A percentile compares a stretch with the other conserved stretches of the same genome.
Evolutionary conservation across 1,140 invertebrate species (phyloP).

Genomic region (Sarcophaga peregrina): DNA sequence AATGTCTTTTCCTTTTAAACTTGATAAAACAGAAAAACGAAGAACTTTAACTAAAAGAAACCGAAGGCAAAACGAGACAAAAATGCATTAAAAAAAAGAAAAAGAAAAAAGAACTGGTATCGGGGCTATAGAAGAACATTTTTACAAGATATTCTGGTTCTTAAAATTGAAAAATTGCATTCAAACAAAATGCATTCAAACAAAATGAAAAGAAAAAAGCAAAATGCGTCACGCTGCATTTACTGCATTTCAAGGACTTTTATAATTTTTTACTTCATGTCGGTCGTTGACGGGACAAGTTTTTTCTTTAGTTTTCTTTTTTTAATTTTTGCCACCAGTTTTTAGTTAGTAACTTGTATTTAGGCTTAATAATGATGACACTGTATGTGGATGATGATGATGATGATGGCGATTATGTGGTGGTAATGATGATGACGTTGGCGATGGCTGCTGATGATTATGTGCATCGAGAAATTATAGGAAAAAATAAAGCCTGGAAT

Average conservation of each 20-base stretch:
- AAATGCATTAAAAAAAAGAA: neutral
- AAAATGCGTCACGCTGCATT: conserved; percentile 46
- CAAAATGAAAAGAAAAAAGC: neutral
- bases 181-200: neutral
- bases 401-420: too few species aligned
- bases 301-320: neutral
- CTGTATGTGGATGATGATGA: too few species aligned
- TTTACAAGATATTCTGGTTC: conserved; percentile 25
- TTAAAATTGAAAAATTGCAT: conserved; percentile 25
- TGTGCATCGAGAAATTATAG: neutral
- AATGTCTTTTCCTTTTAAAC: too few species aligned
- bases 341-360: conserved; percentile 18
- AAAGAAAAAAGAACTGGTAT: neutral
- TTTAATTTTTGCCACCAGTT: neutral
- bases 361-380: neutral
- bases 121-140: neutral
- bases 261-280: conserved; percentile 28
- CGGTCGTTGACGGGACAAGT: conserved; percentile 42
- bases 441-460: neutral
- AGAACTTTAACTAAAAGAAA: too few species aligned
- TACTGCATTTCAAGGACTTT: conserved; percentile 48
- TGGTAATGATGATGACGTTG: neutral
- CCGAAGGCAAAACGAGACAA: too few species aligned
- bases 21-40: too few species aligned
- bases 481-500: neutral